Evolutionary conservation across 2,888 invertebrate species (phyloP).

Genomic region (Coelinius sp.): DNA sequence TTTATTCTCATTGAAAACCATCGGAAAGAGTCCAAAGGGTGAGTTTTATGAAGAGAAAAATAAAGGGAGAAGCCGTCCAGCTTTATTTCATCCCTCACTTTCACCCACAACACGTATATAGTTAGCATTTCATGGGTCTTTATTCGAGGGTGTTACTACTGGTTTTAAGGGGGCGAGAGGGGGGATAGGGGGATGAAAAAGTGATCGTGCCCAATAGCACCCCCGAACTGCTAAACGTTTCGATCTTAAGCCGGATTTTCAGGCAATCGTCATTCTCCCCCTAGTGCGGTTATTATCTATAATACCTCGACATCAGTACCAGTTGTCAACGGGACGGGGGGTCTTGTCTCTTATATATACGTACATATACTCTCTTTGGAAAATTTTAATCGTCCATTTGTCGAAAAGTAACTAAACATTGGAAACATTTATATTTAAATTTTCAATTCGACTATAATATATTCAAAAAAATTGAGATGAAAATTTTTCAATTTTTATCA

Average conservation of each 20-base stretch:
- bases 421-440: too few species aligned
- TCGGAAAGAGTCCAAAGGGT: conserved; percentile 1
- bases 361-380: neutral
- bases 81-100: conserved; percentile 27
- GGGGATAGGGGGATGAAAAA: conserved; percentile 52
- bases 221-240: conserved; percentile 57
- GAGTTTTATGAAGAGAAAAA: conserved; percentile 21
- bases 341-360: too few species aligned
- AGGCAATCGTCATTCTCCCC: conserved; percentile 45
- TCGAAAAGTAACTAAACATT: neutral
- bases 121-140: conserved; percentile 63
- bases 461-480: too few species aligned
- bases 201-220: conserved; percentile 52
- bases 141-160: conserved; percentile 60
- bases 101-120: conserved; percentile 58
- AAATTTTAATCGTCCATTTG: conserved; percentile 23
- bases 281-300: conserved; percentile 36
- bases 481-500: neutral
- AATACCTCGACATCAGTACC: conserved; percentile 36
- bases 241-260: conserved; percentile 61
- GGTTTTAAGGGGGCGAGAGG: conserved; percentile 39
- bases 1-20: conserved; percentile 13
- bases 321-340: conserved; percentile 32
- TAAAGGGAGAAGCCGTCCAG: conserved; percentile 2
- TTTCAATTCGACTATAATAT: too few species aligned